Base-by-base conservation (phyloP, 2,113 vertebrate species). In the Pontoporia blainvillei region DNA sequence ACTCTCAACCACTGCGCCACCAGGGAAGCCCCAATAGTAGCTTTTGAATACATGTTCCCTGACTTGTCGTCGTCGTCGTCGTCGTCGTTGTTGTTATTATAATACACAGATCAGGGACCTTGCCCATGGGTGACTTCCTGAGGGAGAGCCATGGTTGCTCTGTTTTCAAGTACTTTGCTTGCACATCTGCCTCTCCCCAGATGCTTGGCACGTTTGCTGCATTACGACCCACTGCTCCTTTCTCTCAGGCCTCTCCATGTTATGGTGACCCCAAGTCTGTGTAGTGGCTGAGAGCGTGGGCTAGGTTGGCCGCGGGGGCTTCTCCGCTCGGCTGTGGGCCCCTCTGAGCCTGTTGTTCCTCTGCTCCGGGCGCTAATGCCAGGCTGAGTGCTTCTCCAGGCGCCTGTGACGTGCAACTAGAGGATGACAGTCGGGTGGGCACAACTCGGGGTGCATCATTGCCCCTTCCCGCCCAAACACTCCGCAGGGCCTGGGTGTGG, bases 201-300 rank as follows among this genome's bases (percentile, higher is more conserved):
- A 64, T 1, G 4, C 34, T 6, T 27, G 18, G 52, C 62, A 2
- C 46, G 12, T 27, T 15, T 7, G 12, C 23, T 9, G 34, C 31
- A 11, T 21, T 62, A 23, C 2, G 31, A 54, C 11, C 61, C 29
- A 76, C 9, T 20, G 36, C 21, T 78, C 52, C 27, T 25, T 52
- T 46, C 46, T n/a, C 81, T 85, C 57, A 5, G 57, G 25, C 7
- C 17, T 57, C 72, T 44, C 0, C 64, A 27, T 21, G 36, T 49
- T 62, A 9, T 11, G 4, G 29, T 9, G 86, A 61, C 17, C 4
- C 31, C 31, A 3, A 25, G 62, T 71, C 46, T 57, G 44, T 11
- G 46, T 0, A 8, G n/a, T 6, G 23, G 27, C 54, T 5, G 4
- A 5, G 79, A 57, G 27, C 1, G 0, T 27, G 54, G 39, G 18